A percentile compares a stretch with the other conserved stretches of the same genome.
These are phyloP conservation scores for Cremastinae sp. DNA, from an alignment of 2,888 invertebrate species.

Conservation along the genomic window DNA sequence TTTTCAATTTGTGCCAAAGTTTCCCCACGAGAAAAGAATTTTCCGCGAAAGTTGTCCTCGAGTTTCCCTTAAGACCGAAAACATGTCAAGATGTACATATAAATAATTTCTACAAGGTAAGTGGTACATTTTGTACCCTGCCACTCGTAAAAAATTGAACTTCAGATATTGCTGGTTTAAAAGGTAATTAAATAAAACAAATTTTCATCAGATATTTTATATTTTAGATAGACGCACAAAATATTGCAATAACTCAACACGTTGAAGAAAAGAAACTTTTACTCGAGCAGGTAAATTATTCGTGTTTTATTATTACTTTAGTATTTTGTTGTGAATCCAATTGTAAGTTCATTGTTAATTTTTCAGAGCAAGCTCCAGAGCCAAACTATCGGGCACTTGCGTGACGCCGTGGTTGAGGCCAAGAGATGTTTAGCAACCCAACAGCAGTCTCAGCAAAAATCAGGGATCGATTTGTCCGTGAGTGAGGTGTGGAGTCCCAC, in stretches of 20 bases:
- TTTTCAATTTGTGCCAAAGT: background rate
- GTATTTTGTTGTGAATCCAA: background rate
- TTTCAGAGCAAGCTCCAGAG: slow-evolving; percentile 75
- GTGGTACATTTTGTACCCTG: slow-evolving; percentile 48
- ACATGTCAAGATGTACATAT: slow-evolving; percentile 32
- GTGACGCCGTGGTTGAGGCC: slow-evolving; percentile 76
- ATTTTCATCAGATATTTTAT: slow-evolving; percentile 16
- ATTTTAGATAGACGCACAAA: slow-evolving; percentile 73
- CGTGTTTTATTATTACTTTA: background rate
- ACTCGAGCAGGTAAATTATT: slow-evolving; percentile 69
- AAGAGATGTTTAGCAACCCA: slow-evolving; percentile 76
- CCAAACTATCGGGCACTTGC: slow-evolving; percentile 77
- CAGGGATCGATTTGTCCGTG: slow-evolving; percentile 72
- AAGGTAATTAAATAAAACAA: slow-evolving; percentile 16
- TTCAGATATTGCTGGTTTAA: background rate
- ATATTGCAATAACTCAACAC: slow-evolving; percentile 67
- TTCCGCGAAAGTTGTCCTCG: slow-evolving; percentile 24
- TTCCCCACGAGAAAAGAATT: background rate
- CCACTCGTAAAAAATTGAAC: slow-evolving; percentile 2
- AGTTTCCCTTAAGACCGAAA: slow-evolving; percentile 21
- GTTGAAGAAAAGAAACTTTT: slow-evolving; percentile 74
- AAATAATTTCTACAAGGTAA: slow-evolving; percentile 43
- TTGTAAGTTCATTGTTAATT: background rate
- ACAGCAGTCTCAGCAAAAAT: slow-evolving; percentile 74
- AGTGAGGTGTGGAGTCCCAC: slow-evolving; percentile 75